Evolutionary conservation across 2,113 vertebrate species (phyloP), one percentile per base, ranked within the genome.

Genomic region (Bufo bufo): DNA sequence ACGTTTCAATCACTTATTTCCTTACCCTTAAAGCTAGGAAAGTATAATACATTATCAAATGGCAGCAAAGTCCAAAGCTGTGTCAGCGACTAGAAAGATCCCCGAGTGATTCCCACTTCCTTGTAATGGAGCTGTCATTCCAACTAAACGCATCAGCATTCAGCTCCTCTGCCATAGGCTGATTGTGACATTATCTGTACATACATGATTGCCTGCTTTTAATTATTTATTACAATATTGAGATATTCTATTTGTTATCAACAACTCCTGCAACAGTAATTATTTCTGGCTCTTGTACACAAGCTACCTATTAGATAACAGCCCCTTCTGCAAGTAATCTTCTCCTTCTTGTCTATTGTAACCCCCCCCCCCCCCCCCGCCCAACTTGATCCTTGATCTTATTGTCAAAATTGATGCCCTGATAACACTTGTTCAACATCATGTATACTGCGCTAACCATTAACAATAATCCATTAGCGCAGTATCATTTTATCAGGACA

Each of bases 1-100:
- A 69, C 6, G 23, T 71, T 54, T 80, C 49, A 86, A n/a, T 69
- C 19, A 16, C 43, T 71, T 54, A 43, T 80, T 54, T 56, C 58
- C 47, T 63, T 20, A 4, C 19, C 54, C n/a, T 56, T 75, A 74
- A 72, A 14, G 14, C 45, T 11, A 50, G 43, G 45, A 54, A n/a
- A 20, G 14, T 6, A 54, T 23, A 49, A 75, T 10, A 56, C 52
- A 61, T 75, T 84, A 89, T 78, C 56, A 69, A 89, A 69, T 17
- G 14, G 74, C 79, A 83, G 47, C 87, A 89, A 89, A 89, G 87
- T 89, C 87, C 87, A 89, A 88, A 84, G 72, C 87, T 89, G 82
- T 69, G 81, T 89, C 87, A 89, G 82, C 87, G 79, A 20, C 19
- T 59, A 43, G 63, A 58, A 58, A 87, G 61, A 71, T 6, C 20